Conservation (phyloP, 1,140 invertebrate genomes). For the Zaprionus camerounensis region DNA sequence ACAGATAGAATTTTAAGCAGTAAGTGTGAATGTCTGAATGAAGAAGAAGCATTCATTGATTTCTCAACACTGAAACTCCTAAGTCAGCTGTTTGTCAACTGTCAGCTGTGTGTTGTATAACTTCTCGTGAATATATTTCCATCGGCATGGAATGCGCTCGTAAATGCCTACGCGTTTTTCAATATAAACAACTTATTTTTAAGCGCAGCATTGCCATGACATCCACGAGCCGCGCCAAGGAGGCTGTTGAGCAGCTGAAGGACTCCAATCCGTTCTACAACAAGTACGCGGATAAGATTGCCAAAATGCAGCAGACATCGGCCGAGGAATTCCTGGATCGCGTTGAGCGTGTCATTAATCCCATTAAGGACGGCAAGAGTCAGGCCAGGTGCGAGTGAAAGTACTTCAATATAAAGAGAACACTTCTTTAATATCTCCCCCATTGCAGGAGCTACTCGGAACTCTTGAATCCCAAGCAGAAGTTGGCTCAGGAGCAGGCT, state of each 20-base stretch:
- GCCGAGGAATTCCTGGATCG: slow-evolving; percentile 90
- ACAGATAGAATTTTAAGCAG: too few relatives aligned
- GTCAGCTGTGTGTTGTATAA: slow-evolving; percentile 48
- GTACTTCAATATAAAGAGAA: neutral
- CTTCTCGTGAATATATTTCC: slow-evolving; percentile 39
- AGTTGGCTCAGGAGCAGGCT: slow-evolving; percentile 54
- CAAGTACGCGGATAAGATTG: slow-evolving; percentile 93
- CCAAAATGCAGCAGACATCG: slow-evolving; percentile 89
- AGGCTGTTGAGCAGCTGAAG: slow-evolving; percentile 79
- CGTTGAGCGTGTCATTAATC: slow-evolving; percentile 86
- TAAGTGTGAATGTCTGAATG: too few relatives aligned
- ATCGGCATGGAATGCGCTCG: slow-evolving; percentile 62
- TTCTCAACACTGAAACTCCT: slow-evolving; percentile 12
- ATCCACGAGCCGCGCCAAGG: slow-evolving; percentile 65
- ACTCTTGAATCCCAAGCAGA: slow-evolving; percentile 86
- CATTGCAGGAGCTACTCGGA: slow-evolving; percentile 71
- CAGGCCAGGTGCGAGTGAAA: slow-evolving; percentile 65
- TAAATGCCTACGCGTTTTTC: slow-evolving; percentile 55
- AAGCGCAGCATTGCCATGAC: slow-evolving; percentile 72
- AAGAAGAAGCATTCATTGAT: neutral
- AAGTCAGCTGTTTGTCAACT: slow-evolving; percentile 28
- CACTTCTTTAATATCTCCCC: neutral
- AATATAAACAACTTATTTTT: slow-evolving; percentile 33
- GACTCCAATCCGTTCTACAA: slow-evolving; percentile 91
- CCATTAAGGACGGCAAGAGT: slow-evolving; percentile 85